Conservation (phyloP, 2,113 vertebrate species). For the Dromas ardeola region DNA sequence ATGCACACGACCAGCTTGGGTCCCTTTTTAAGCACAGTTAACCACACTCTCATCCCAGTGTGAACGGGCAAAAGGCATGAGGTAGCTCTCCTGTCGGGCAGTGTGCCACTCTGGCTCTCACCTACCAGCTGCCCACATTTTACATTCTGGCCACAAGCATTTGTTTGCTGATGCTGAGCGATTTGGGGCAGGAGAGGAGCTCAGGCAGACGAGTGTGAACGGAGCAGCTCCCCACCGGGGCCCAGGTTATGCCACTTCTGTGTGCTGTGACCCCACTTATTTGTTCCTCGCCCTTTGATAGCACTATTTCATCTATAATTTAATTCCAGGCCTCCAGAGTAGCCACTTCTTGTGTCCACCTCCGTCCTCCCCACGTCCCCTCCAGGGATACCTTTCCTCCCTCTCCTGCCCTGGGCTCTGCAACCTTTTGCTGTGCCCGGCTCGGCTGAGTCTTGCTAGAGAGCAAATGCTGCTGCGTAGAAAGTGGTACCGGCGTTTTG, state of each 20-base stretch:
- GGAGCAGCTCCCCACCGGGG: neutral
- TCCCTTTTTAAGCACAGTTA: neutral
- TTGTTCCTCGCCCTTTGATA: neutral
- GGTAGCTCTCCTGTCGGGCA: neutral
- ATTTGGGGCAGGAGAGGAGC: neutral
- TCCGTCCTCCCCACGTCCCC: neutral
- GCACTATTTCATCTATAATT: neutral
- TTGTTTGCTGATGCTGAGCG: neutral
- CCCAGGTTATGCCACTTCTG: neutral
- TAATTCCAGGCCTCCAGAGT: neutral
- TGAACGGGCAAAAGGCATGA: neutral
- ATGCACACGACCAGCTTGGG: neutral
- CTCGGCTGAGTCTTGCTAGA: rapidly evolving
- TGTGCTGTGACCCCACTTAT: neutral
- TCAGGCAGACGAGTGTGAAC: neutral
- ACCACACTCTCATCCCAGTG: neutral
- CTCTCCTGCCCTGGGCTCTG: neutral
- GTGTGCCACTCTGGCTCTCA: neutral
- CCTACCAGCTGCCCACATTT: neutral
- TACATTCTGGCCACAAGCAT: neutral
- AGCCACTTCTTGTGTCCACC: neutral
- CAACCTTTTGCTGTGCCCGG: neutral
- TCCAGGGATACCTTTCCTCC: neutral
- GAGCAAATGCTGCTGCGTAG: neutral
- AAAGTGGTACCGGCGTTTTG: neutral